A percentile compares a stretch with the other conserved stretches of the same genome.
Evolutionary conservation across 2,888 invertebrate genomes (phyloP).

Genomic region (Agrypnus murinus): DNA sequence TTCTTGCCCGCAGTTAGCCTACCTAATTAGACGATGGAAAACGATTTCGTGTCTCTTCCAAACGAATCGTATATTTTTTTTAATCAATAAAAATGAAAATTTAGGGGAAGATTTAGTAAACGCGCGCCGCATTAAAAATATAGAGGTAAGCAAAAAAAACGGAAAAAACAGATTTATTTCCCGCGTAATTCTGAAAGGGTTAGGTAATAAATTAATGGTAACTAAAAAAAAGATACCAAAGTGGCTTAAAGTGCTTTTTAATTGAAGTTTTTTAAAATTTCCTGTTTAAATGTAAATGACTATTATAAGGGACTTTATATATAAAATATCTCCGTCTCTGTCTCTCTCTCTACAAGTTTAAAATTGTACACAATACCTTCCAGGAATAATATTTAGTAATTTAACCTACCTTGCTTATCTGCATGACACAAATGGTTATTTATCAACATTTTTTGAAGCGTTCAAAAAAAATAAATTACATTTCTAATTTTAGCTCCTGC

Average conservation of each 20-base stretch:
- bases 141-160: background rate
- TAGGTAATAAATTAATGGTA: constrained; percentile 24
- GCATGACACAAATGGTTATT: no score
- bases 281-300: constrained; percentile 9
- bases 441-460: no score
- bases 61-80: constrained; percentile 16
- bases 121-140: constrained; percentile 3
- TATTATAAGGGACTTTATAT: background rate
- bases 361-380: no score
- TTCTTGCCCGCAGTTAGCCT: constrained; percentile 49
- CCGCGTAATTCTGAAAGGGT: constrained; percentile 19
- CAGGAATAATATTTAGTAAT: no score
- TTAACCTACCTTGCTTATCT: no score
- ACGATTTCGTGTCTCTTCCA: constrained; percentile 15
- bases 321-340: no score
- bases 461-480: constrained; percentile 4
- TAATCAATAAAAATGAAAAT: constrained; percentile 4
- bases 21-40: constrained; percentile 47
- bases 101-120: background rate
- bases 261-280: constrained; percentile 9
- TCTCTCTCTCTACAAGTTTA: no score
- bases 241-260: constrained; percentile 27
- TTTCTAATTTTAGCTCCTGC: constrained; percentile 6
- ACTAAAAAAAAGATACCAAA: constrained; percentile 7
- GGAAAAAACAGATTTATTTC: constrained; percentile 10